phyloP scores from a whole-genome alignment of 2,888 invertebrate species.

The Yponomeuta sedellus region DNA sequence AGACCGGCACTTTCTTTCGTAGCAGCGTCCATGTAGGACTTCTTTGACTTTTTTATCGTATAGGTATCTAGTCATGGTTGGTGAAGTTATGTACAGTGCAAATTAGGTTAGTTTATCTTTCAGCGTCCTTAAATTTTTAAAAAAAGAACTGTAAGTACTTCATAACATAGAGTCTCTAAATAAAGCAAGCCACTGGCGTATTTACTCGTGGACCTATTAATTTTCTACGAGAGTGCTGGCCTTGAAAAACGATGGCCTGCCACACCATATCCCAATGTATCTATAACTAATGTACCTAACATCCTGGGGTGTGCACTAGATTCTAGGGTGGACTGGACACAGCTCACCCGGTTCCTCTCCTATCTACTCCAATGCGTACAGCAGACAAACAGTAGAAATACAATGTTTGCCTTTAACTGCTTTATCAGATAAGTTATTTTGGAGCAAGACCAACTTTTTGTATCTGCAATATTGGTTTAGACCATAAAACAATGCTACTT shows the following conservation, averaged over 20 bases:
- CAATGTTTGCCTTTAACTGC: background rate
- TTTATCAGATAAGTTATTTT: background rate
- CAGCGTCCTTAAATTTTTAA: background rate
- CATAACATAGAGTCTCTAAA: too few relatives aligned
- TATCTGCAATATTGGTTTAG: too few relatives aligned
- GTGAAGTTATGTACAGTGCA: background rate
- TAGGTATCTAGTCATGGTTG: background rate
- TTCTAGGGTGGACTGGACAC: too few relatives aligned
- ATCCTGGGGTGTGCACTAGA: too few relatives aligned
- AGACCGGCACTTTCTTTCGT: constrained; percentile 7
- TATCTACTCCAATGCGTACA: background rate
- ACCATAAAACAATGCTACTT: too few relatives aligned
- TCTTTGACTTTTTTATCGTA: background rate
- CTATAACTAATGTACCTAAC: too few relatives aligned
- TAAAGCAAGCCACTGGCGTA: too few relatives aligned
- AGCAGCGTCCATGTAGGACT: background rate
- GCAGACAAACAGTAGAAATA: background rate
- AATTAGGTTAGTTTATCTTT: background rate
- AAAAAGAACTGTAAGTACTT: background rate
- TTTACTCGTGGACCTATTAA: too few relatives aligned
- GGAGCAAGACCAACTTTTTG: background rate
- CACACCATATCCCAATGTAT: too few relatives aligned
- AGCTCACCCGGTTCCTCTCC: too few relatives aligned
- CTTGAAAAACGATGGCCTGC: too few relatives aligned
- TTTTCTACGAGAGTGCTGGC: too few relatives aligned